These are phyloP conservation scores for Ennomos erosarius DNA, from an alignment of 2,888 invertebrate genomes.

Conservation along the genomic window DNA sequence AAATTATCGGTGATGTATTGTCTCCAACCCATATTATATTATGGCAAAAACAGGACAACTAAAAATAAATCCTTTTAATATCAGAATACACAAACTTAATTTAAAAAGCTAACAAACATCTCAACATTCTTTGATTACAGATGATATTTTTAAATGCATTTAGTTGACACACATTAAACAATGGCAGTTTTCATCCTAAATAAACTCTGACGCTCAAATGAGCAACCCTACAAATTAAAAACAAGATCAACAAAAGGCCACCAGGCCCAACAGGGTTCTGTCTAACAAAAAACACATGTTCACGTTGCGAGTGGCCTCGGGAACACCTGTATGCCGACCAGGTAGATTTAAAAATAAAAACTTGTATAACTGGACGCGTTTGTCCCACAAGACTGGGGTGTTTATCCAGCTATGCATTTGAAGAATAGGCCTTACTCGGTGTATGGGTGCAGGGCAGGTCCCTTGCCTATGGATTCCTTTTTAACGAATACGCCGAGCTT, in stretches of 20 bases:
- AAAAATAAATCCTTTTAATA: too few species aligned
- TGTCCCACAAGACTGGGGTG: conserved; percentile 42
- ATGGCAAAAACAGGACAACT: too few species aligned
- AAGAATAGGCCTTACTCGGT: conserved; percentile 4
- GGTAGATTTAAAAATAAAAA: conserved; percentile 58
- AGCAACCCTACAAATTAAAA: conserved; percentile 19
- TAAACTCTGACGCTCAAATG: conserved; percentile 9
- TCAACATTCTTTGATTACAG: too few species aligned
- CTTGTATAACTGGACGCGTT: conserved; percentile 48
- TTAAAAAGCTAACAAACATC: too few species aligned
- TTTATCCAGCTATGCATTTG: conserved; percentile 29
- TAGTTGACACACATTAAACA: conserved; percentile 12
- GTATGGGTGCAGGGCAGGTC: conserved; percentile 3
- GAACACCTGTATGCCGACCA: conserved; percentile 56
- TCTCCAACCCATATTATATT: too few species aligned
- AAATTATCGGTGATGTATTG: too few species aligned
- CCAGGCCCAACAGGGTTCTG: conserved; percentile 23
- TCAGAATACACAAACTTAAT: too few species aligned
- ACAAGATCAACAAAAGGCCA: conserved; percentile 16
- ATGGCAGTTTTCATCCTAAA: conserved; percentile 12
- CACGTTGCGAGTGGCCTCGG: conserved; percentile 41
- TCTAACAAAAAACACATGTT: conserved; percentile 37
- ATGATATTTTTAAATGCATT: conserved; percentile 1
- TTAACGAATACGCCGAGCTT: too few species aligned
- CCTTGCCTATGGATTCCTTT: too few species aligned